Conservation (phyloP, 2,797 vertebrate genomes). For the Neosalanx taihuensis region DNA sequence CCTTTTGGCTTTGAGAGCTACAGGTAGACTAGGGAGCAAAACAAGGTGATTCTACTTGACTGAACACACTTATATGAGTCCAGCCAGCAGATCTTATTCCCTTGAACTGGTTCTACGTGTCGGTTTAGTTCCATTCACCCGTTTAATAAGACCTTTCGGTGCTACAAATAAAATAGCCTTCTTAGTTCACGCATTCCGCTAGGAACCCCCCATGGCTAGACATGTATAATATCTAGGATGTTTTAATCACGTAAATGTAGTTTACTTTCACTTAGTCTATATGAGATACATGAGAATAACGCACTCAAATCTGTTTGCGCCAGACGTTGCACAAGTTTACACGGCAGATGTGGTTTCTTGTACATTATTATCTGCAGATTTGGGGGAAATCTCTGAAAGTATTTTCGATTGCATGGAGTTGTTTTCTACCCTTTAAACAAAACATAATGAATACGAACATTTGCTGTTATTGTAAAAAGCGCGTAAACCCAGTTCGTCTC, state of each 20-base stretch:
- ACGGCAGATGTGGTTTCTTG: too few species aligned
- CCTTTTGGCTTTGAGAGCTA: background rate
- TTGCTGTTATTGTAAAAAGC: constrained; percentile 61
- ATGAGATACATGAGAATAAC: too few species aligned
- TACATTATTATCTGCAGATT: background rate
- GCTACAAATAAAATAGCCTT: constrained; percentile 52
- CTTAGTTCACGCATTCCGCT: constrained; percentile 66
- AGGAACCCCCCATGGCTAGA: constrained; percentile 50
- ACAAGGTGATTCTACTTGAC: background rate
- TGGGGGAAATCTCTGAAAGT: background rate
- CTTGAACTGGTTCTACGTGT: constrained; percentile 32
- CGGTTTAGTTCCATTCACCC: constrained; percentile 14
- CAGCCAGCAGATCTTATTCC: background rate
- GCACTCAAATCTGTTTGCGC: background rate
- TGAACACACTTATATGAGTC: background rate
- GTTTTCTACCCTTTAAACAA: background rate
- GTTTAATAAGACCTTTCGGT: constrained; percentile 60
- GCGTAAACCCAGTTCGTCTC: constrained; percentile 53
- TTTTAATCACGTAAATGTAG: constrained; percentile 44
- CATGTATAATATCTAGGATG: constrained; percentile 34
- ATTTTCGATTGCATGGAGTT: background rate
- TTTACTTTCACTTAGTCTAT: background rate
- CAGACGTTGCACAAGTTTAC: background rate
- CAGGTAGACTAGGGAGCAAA: background rate
- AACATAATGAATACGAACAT: background rate